Evolutionary conservation across 2,888 invertebrate species (phyloP), one percentile per base, ranked within the genome.

Genomic region (Operophtera brumata): DNA sequence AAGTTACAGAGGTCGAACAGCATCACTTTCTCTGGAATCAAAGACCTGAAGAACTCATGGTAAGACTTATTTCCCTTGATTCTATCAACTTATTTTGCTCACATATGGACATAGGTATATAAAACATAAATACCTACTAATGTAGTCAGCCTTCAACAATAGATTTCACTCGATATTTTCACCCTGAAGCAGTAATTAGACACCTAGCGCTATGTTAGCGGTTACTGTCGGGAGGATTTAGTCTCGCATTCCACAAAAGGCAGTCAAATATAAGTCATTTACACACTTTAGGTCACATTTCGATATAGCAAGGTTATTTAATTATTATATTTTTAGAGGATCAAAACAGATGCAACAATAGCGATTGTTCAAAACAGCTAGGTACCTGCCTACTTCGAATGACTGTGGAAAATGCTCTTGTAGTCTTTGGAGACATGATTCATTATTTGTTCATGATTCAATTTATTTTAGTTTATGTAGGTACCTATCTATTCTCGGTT

Each of bases 1-100:
- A 91, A 91, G 69, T 84, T 91, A 39, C 81, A 72, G 53, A 82
- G 92, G 57, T 91, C 91, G 4, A 92, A 92, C 74, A 93, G 94
- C 76, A 94, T 94, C 73, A 92, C 88, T 42, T 89, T 93, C 64
- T 86, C 89, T 39, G 91, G 92, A 65, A 79, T 93, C 52, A 91
- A 92, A 70, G 90, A 90, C 66, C 73, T 91, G 20, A 88, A 81
- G 69, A 92, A 92, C 72, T 91, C 92, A 64, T 92, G 93, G 93
- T 93, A 73, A 91, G 12, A 45, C 28, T 8, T 43, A 14, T 30
- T 20, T 6, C n/a, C 12, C 13, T n/a, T 39, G 35, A 3, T 20
- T 20, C 20, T 20, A 20, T 20, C 35, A 28, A 34, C 10, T 32
- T 13, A 26, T 43, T 40, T 45, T 14, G 6, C 13, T 1, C 9